Evolutionary conservation across 2,113 vertebrate species (phyloP).

Genomic region (Pavo muticus): DNA sequence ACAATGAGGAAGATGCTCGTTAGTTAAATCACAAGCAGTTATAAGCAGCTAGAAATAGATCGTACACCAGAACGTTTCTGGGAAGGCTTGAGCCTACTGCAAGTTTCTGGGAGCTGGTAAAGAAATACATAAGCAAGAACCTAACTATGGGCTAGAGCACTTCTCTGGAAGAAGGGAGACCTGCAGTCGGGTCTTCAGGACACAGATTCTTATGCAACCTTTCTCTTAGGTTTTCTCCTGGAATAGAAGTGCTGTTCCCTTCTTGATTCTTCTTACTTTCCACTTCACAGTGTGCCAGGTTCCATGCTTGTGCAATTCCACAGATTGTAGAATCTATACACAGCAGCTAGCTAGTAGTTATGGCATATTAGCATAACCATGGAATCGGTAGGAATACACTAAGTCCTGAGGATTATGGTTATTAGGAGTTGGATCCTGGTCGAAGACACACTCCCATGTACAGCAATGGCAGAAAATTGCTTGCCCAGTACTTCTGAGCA

Average conservation of each 20-base stretch:
- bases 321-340: not conserved
- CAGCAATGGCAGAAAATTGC: not conserved
- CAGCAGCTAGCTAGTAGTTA: not conserved
- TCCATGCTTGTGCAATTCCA: not conserved
- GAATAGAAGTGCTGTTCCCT: not conserved
- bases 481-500: not conserved
- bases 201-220: not conserved
- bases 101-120: not conserved
- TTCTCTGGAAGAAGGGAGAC: not conserved
- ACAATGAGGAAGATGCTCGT: not conserved
- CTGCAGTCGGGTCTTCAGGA: not conserved
- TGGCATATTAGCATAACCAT: accelerated
- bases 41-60: not conserved
- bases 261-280: not conserved
- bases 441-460: accelerated
- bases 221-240: not conserved
- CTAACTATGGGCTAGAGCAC: not conserved
- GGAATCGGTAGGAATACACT: not conserved
- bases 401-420: not conserved
- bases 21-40: not conserved
- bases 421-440: not conserved
- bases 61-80: not conserved
- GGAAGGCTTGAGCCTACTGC: not conserved
- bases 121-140: not conserved
- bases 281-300: not conserved